Evolutionary conservation across 2,113 vertebrate genomes (phyloP).

Genomic region (Phalacrocorax carbo): DNA sequence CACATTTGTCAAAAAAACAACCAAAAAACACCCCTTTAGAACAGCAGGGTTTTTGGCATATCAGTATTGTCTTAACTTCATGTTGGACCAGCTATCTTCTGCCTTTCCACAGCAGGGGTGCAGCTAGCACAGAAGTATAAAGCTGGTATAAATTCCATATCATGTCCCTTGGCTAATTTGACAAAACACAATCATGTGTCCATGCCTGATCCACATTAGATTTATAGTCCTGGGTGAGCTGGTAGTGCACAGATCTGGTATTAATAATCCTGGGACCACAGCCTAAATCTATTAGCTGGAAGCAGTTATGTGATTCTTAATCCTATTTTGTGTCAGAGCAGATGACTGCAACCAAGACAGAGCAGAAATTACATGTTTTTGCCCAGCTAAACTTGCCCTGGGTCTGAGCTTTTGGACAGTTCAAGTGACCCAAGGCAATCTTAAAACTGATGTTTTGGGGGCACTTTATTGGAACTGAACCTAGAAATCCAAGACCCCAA

Average conservation of each 20-base stretch:
- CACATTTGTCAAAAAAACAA: conserved; percentile 5
- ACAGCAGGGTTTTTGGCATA: background rate
- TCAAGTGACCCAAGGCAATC: background rate
- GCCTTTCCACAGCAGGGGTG: conserved; percentile 39
- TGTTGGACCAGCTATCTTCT: conserved; percentile 36
- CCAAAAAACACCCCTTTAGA: background rate
- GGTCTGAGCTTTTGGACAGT: background rate
- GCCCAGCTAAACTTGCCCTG: background rate
- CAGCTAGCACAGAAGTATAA: conserved; percentile 49
- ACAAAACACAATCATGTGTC: conserved; percentile 70
- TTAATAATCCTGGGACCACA: conserved; percentile 61
- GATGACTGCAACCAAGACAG: conserved; percentile 34
- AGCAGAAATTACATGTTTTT: conserved; percentile 5
- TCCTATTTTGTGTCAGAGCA: conserved; percentile 59
- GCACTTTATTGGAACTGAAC: background rate
- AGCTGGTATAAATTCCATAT: conserved; percentile 63
- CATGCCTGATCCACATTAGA: conserved; percentile 59
- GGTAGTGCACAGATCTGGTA: conserved; percentile 57
- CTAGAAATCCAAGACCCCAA: background rate
- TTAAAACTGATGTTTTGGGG: background rate
- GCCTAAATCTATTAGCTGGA: conserved; percentile 63
- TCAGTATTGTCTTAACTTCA: background rate
- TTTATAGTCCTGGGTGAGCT: conserved; percentile 59
- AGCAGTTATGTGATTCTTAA: conserved; percentile 59
- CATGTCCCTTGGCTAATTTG: conserved; percentile 64